Evolutionary conservation across 1,140 invertebrate genomes (phyloP).

Genomic region (Drosophila sp.): DNA sequence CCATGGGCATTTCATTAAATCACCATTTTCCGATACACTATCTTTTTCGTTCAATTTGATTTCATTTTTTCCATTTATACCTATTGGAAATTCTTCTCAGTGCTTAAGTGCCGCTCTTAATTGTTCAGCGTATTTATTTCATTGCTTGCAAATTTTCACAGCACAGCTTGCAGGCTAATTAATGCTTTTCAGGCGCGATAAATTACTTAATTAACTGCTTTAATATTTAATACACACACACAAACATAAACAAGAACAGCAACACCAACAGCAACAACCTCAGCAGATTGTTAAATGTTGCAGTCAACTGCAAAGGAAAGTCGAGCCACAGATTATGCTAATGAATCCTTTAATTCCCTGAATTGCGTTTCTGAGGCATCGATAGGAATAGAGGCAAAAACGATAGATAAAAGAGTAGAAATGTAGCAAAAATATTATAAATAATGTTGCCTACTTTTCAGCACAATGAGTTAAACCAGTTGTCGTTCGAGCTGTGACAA

Average conservation of each 20-base stretch:
- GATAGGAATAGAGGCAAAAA: too few species aligned
- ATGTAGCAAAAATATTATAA: not conserved
- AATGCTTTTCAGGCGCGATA: conserved; percentile 15
- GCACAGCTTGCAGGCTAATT: not conserved
- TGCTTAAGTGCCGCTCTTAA: conserved; percentile 10
- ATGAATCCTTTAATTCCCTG: conserved; percentile 22
- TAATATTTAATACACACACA: conserved; percentile 35
- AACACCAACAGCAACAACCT: not conserved
- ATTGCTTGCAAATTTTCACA: conserved; percentile 5
- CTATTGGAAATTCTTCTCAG: not conserved
- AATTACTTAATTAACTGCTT: conserved; percentile 56
- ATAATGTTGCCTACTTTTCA: conserved; percentile 5
- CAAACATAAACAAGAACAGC: not conserved
- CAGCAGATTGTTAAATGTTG: not conserved
- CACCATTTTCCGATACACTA: not conserved
- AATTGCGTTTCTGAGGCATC: not conserved
- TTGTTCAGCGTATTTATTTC: conserved; percentile 4
- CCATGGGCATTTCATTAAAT: not conserved
- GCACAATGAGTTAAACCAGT: not conserved
- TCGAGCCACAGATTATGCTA: conserved; percentile 23
- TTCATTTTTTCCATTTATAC: not conserved
- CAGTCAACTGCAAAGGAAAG: conserved; percentile 11
- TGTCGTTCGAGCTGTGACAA: not conserved
- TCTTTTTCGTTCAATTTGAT: too few species aligned
- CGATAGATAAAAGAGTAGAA: not conserved